Evolutionary conservation across 2,113 vertebrate species (phyloP).

Genomic region (Pedetes capensis): DNA sequence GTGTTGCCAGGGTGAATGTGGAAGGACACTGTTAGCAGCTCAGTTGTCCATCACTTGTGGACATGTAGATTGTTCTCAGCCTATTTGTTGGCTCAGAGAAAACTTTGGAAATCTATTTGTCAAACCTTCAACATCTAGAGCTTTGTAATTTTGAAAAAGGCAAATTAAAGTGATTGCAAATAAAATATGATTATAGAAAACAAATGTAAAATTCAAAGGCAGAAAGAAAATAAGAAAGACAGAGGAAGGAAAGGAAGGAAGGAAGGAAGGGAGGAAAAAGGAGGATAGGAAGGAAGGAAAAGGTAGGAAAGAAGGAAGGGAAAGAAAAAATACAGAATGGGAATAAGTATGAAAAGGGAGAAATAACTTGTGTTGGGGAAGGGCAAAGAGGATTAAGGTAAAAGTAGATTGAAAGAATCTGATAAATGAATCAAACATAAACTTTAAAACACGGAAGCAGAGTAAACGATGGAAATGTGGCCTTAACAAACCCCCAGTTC

Average conservation of each 20-base stretch:
- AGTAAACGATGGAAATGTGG: constrained; percentile 71
- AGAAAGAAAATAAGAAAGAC: not conserved
- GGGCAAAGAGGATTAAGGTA: not conserved
- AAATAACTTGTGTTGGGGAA: not conserved
- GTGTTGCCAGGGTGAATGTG: not conserved
- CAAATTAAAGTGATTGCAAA: constrained; percentile 9
- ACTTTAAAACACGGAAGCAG: constrained; percentile 54
- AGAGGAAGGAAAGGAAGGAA: not conserved
- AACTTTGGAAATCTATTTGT: not conserved
- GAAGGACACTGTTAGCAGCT: not conserved
- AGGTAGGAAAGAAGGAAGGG: not conserved
- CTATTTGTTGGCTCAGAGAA: not conserved
- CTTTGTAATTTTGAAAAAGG: not conserved
- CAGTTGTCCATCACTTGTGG: not conserved
- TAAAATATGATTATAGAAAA: not conserved
- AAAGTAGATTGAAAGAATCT: constrained; percentile 56
- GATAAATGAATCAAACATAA: constrained; percentile 66
- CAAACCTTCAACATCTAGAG: not conserved
- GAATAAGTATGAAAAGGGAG: not conserved
- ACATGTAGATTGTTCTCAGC: not conserved
- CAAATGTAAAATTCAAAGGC: not conserved
- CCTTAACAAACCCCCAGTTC: constrained; percentile 78
- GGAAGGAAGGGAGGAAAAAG: not conserved
- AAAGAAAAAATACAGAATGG: not conserved
- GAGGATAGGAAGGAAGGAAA: too few species aligned